phyloP scores from a whole-genome alignment of 2,797 vertebrate species.

The Paguma larvata region DNA sequence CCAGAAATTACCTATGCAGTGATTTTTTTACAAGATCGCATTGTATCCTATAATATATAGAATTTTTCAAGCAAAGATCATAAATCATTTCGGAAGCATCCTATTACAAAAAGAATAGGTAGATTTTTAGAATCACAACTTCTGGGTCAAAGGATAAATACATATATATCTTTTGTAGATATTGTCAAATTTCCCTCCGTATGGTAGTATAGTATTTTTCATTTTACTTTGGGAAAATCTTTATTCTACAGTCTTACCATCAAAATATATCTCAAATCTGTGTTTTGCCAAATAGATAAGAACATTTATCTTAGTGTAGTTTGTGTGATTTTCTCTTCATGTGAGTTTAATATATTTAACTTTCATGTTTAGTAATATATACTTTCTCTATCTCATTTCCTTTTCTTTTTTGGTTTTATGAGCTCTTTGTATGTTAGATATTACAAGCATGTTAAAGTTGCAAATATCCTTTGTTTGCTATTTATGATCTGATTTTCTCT shows the following conservation, averaged over 20 bases:
- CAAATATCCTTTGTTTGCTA: neutral
- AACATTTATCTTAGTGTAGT: neutral
- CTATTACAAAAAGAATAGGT: neutral
- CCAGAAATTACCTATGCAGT: neutral
- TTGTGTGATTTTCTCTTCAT: neutral
- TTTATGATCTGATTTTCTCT: neutral
- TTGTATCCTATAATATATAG: neutral
- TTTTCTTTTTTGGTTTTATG: neutral
- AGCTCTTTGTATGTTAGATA: neutral
- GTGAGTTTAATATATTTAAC: neutral
- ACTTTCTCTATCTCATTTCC: neutral
- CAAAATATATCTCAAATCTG: neutral
- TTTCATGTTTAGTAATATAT: neutral
- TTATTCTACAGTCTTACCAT: neutral
- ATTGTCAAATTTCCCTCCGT: neutral
- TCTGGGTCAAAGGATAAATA: neutral
- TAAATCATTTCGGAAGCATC: neutral
- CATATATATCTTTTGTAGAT: neutral
- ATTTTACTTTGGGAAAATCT: neutral
- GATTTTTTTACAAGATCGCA: neutral
- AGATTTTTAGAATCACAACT: neutral
- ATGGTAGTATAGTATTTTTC: neutral
- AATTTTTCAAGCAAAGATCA: neutral
- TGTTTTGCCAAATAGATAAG: neutral
- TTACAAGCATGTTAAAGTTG: neutral